These are phyloP conservation scores for Characodon lateralis DNA, from an alignment of 2,797 vertebrate species.

Conservation along the genomic window DNA sequence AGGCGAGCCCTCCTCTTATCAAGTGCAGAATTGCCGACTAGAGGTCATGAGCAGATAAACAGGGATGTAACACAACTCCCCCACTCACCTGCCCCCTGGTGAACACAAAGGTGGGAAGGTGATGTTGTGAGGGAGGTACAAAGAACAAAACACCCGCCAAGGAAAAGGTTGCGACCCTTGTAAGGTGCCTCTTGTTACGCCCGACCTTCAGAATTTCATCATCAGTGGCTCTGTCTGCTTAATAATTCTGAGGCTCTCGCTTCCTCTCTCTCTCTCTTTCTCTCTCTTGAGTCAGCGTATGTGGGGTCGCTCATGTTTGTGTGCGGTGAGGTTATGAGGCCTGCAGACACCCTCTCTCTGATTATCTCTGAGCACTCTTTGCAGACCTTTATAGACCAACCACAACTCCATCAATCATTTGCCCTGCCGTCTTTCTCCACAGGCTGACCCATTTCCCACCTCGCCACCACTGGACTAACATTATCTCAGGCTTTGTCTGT, in stretches of 20 bases:
- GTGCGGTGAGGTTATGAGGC: slow-evolving; percentile 74
- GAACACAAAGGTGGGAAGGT: slow-evolving; percentile 79
- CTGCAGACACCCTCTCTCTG: slow-evolving; percentile 91
- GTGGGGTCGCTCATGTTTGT: slow-evolving; percentile 61
- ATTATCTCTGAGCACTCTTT: slow-evolving; percentile 96
- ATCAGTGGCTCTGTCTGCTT: slow-evolving; percentile 93
- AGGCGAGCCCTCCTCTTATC: slow-evolving; percentile 91
- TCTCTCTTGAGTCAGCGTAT: slow-evolving; percentile 76
- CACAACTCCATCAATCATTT: slow-evolving; percentile 98
- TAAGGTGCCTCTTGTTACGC: slow-evolving; percentile 98
- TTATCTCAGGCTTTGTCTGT: slow-evolving; percentile 60
- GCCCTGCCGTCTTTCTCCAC: slow-evolving; percentile 83
- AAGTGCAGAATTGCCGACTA: slow-evolving; percentile 98
- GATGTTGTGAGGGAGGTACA: slow-evolving; percentile 71
- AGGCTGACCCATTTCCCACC: slow-evolving; percentile 70
- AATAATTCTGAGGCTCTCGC: slow-evolving; percentile 92
- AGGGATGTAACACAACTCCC: slow-evolving; percentile 91
- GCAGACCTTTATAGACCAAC: slow-evolving; percentile 98
- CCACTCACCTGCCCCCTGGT: slow-evolving; percentile 75
- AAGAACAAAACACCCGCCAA: slow-evolving; percentile 81
- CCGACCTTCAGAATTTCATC: slow-evolving; percentile 99
- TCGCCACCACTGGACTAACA: slow-evolving; percentile 64
- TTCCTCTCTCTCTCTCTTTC: slow-evolving; percentile 81
- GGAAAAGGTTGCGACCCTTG: slow-evolving; percentile 91
- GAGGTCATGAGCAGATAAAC: slow-evolving; percentile 99